A percentile compares a stretch with the other conserved stretches of the same genome.
Evolutionary conservation across 2,797 vertebrate species (phyloP).

Genomic region (Anolis apletophallus): DNA sequence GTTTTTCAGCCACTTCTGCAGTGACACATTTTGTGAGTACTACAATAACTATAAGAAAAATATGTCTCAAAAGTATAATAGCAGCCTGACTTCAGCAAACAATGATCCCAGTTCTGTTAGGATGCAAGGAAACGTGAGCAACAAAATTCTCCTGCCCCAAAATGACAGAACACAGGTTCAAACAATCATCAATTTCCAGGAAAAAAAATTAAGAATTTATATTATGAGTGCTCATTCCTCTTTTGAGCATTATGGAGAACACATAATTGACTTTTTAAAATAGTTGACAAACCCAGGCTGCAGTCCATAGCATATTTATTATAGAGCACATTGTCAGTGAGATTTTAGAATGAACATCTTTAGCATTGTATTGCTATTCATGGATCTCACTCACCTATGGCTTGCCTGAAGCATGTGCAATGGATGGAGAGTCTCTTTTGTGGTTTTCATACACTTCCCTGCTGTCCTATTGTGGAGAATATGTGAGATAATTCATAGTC

Average conservation of each 20-base stretch:
- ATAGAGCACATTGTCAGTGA: background rate
- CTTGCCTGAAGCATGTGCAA: slow-evolving; percentile 42
- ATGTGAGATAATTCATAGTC: slow-evolving; percentile 68
- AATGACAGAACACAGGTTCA: too few relatives aligned
- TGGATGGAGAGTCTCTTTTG: slow-evolving; percentile 46
- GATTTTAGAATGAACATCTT: background rate
- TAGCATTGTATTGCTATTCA: background rate
- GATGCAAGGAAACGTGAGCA: too few relatives aligned
- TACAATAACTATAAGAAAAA: too few relatives aligned
- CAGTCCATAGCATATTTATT: background rate
- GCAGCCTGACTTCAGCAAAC: too few relatives aligned
- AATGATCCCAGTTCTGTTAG: too few relatives aligned
- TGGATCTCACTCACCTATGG: background rate
- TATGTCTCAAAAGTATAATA: too few relatives aligned
- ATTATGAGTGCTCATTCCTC: too few relatives aligned
- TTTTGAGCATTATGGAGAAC: background rate
- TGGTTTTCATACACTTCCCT: slow-evolving; percentile 69
- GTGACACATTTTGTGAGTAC: too few relatives aligned
- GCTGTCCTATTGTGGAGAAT: slow-evolving; percentile 72
- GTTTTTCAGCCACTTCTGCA: too few relatives aligned
- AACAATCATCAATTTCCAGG: too few relatives aligned
- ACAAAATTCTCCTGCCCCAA: too few relatives aligned
- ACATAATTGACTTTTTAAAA: slow-evolving; percentile 3
- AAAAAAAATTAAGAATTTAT: too few relatives aligned
- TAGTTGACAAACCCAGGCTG: background rate